Conservation (phyloP, 2,113 vertebrate species). For the Anoplopoma fimbria region DNA sequence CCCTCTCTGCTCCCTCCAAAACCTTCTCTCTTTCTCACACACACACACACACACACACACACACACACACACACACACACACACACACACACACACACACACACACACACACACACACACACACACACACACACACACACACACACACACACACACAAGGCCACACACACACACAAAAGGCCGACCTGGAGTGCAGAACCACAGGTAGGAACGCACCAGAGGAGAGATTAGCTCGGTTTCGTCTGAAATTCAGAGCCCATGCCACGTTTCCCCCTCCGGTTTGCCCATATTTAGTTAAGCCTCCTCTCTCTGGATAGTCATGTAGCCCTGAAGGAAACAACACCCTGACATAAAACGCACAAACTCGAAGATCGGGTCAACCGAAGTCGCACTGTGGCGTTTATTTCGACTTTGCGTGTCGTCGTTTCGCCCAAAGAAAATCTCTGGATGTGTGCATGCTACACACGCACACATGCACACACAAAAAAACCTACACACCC, state of each 20-base stretch:
- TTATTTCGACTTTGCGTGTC: slow-evolving; percentile 24
- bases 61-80: slow-evolving; percentile 22
- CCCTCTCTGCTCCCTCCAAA: slow-evolving; percentile 70
- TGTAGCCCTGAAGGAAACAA: slow-evolving; percentile 43
- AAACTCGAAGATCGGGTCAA: not conserved
- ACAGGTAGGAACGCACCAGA: slow-evolving; percentile 43
- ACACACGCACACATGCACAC: slow-evolving; percentile 16
- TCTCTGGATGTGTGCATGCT: slow-evolving; percentile 34
- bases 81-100: slow-evolving; percentile 31
- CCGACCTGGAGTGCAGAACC: slow-evolving; percentile 37
- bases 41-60: slow-evolving; percentile 34
- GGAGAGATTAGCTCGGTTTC: slow-evolving; percentile 39
- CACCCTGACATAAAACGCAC: slow-evolving; percentile 32
- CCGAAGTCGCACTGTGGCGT: not conserved
- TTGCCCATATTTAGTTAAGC: slow-evolving; percentile 44
- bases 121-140: slow-evolving; percentile 10
- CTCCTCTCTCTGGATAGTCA: slow-evolving; percentile 39
- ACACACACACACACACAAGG: not conserved
- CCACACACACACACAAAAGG: slow-evolving; percentile 39
- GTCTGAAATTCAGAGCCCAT: slow-evolving; percentile 38
- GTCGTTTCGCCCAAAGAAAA: slow-evolving; percentile 24
- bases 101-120: no score
- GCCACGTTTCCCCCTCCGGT: slow-evolving; percentile 39
- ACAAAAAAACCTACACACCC: slow-evolving; percentile 42
- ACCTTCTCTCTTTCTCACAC: slow-evolving; percentile 34